These are phyloP conservation scores for Heterodera filipjevi DNA, from an alignment of 2,888 invertebrate species.

Conservation along the genomic window DNA sequence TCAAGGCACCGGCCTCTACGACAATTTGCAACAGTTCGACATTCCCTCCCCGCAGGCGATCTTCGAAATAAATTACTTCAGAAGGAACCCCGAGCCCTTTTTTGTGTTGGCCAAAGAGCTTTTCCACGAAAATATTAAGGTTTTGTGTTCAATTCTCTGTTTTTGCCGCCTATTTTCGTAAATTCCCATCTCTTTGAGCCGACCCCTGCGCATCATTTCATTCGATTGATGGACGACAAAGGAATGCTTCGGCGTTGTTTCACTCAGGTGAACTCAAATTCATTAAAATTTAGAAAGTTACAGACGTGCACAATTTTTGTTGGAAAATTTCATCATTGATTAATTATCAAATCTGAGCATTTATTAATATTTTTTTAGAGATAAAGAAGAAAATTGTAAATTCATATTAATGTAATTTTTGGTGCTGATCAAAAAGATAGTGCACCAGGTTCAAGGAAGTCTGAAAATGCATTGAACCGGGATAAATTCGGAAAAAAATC, in stretches of 20 bases:
- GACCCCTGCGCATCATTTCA: conserved; percentile 87
- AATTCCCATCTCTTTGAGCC: conserved; percentile 69
- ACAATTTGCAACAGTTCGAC: conserved; percentile 84
- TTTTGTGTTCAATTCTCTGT: conserved; percentile 21
- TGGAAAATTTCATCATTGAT: too few relatives aligned
- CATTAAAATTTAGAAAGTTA: not conserved
- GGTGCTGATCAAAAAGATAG: too few relatives aligned
- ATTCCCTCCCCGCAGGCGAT: conserved; percentile 88
- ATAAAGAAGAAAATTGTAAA: too few relatives aligned
- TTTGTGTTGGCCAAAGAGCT: conserved; percentile 86
- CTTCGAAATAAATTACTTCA: conserved; percentile 86
- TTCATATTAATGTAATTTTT: too few relatives aligned
- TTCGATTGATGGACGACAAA: conserved; percentile 82
- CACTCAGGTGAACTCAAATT: conserved; percentile 68
- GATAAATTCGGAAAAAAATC: too few relatives aligned
- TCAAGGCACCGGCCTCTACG: conserved; percentile 83
- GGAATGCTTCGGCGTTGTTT: conserved; percentile 71
- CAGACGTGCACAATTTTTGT: too few relatives aligned
- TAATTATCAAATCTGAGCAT: too few relatives aligned
- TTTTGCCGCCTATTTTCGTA: not conserved
- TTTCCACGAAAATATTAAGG: conserved; percentile 79
- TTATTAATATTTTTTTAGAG: too few relatives aligned
- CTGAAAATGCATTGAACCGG: too few relatives aligned
- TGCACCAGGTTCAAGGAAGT: too few relatives aligned
- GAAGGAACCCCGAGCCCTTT: conserved; percentile 85